phyloP scores from a whole-genome alignment of 2,113 vertebrate genomes.

The Gobius niger region DNA sequence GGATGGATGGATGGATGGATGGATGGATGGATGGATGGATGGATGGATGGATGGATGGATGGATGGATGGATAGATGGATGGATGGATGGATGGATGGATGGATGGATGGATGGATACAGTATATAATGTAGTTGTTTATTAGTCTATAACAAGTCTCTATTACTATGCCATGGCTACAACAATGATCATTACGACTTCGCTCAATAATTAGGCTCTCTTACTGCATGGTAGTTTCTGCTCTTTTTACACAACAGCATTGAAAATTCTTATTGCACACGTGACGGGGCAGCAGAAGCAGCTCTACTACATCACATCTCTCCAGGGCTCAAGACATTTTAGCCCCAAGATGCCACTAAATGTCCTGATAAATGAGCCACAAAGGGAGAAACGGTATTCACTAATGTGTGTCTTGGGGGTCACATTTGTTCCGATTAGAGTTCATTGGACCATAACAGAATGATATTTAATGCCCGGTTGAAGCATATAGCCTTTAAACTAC shows the following conservation, averaged over 20 bases:
- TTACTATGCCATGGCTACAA: too few relatives aligned
- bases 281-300: background rate
- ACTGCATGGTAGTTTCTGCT: background rate
- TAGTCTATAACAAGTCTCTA: too few relatives aligned
- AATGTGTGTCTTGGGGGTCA: constrained; percentile 12
- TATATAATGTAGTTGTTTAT: too few relatives aligned
- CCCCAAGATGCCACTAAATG: background rate
- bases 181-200: too few relatives aligned
- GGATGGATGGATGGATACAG: too few relatives aligned
- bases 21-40: too few relatives aligned
- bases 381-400: constrained; percentile 4
- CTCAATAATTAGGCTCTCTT: too few relatives aligned
- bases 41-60: too few relatives aligned
- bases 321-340: constrained; percentile 11
- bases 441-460: constrained; percentile 8
- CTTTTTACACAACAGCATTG: background rate
- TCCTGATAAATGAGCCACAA: constrained; percentile 1
- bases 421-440: constrained; percentile 17
- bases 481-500: background rate
- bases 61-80: too few relatives aligned
- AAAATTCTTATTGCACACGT: background rate
- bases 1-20: too few relatives aligned
- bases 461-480: background rate
- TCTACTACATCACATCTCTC: background rate
- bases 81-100: too few relatives aligned